A percentile compares a stretch with the other conserved stretches of the same genome.
Conservation (phyloP, 2,888 invertebrate species). For the Aproaerema taeniolella region DNA sequence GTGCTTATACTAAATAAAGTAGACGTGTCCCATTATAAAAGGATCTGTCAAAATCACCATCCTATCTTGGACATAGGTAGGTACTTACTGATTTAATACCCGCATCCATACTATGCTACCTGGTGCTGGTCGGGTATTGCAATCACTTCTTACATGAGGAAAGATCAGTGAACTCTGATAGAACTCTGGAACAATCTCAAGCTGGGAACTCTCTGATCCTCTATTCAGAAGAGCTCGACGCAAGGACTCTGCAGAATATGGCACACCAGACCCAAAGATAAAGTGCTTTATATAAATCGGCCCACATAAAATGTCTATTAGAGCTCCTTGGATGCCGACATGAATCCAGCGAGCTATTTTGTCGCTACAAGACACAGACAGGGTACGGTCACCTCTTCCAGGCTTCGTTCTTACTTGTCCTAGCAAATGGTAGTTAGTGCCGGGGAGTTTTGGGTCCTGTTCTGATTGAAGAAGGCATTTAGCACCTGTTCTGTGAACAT, state of each 20-base stretch:
- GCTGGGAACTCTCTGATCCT: conserved; percentile 17
- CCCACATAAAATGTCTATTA: conserved; percentile 81
- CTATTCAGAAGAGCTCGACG: conserved; percentile 71
- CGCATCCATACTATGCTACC: conserved; percentile 57
- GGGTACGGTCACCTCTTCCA: conserved; percentile 91
- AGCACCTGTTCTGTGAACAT: conserved; percentile 90
- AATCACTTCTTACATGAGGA: conserved; percentile 31
- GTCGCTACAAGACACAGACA: conserved; percentile 96
- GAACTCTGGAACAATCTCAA: conserved; percentile 32
- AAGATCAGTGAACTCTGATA: conserved; percentile 42
- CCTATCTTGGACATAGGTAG: too few species aligned
- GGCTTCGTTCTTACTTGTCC: conserved; percentile 91
- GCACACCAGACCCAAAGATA: conserved; percentile 82
- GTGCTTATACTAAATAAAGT: too few species aligned
- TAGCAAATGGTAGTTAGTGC: conserved; percentile 80
- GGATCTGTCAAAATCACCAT: too few species aligned
- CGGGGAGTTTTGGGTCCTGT: conserved; percentile 78
- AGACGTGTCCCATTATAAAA: too few species aligned
- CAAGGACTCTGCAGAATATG: conserved; percentile 79
- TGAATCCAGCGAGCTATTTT: conserved; percentile 94
- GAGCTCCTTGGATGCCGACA: conserved; percentile 89
- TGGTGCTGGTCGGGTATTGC: conserved; percentile 39
- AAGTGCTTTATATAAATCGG: conserved; percentile 84
- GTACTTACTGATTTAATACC: background rate
- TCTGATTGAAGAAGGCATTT: conserved; percentile 80